Evolutionary conservation across 1,140 invertebrate genomes (phyloP).

Genomic region (Neotoxoptera formosana): DNA sequence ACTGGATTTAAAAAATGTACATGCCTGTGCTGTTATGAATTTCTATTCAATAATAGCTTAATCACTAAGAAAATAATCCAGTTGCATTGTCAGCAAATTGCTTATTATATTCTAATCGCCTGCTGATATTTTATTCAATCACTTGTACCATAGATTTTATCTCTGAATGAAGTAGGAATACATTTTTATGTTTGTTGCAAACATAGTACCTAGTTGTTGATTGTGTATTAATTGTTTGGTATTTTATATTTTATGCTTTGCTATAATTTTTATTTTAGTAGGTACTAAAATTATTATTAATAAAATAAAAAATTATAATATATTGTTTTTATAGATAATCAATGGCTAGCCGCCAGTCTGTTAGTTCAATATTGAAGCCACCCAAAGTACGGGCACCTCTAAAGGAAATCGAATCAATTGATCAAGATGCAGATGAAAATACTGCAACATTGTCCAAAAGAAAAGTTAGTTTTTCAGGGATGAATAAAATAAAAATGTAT

Average conservation of each 20-base stretch:
- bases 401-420: slow-evolving; percentile 36
- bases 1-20: too few relatives aligned
- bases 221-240: neutral
- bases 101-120: too few relatives aligned
- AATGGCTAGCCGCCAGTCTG: slow-evolving; percentile 46
- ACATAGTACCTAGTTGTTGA: too few relatives aligned
- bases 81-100: too few relatives aligned
- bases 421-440: slow-evolving; percentile 51
- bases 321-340: neutral
- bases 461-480: slow-evolving; percentile 46
- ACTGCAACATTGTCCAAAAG: slow-evolving; percentile 33
- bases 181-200: neutral
- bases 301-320: neutral
- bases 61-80: too few relatives aligned
- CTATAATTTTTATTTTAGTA: neutral
- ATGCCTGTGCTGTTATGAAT: too few relatives aligned
- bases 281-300: neutral
- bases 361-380: slow-evolving; percentile 45
- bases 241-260: neutral
- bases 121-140: too few relatives aligned
- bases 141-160: neutral
- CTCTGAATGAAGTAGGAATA: neutral
- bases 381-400: slow-evolving; percentile 23
- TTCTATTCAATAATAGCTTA: too few relatives aligned
- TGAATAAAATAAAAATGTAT: slow-evolving; percentile 54